A percentile compares a stretch with the other conserved stretches of the same genome.
phyloP scores from a whole-genome alignment of 2,113 vertebrate species.

The Chloebia gouldiae region DNA sequence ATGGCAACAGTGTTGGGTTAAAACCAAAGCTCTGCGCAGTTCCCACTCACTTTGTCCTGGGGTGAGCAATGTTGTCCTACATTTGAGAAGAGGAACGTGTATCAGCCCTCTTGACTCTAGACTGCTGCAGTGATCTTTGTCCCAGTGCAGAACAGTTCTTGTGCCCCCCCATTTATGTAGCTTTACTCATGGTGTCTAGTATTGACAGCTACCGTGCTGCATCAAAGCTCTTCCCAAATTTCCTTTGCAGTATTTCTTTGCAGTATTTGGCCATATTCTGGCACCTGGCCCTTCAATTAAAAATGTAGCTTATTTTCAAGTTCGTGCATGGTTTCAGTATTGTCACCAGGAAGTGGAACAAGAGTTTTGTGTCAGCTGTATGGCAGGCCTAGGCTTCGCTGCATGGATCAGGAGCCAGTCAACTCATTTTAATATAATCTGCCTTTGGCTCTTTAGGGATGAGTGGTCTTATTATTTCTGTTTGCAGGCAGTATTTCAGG shows the following conservation, averaged over 20 bases:
- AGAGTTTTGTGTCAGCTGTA: background rate
- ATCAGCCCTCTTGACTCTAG: background rate
- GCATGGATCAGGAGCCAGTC: background rate
- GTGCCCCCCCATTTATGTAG: background rate
- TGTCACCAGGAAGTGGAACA: background rate
- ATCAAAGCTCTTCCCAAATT: background rate
- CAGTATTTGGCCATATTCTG: background rate
- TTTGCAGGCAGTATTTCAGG: background rate
- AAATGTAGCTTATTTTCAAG: background rate
- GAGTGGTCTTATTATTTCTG: background rate
- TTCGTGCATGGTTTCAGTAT: background rate
- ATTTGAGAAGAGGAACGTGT: background rate
- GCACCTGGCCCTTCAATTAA: background rate
- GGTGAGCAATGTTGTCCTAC: background rate
- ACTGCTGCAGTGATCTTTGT: background rate
- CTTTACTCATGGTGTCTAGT: background rate
- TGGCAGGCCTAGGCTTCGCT: background rate
- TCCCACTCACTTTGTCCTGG: background rate
- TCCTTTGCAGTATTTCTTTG: too few species aligned
- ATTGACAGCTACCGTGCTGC: background rate
- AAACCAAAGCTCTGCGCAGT: background rate
- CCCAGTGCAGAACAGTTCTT: background rate
- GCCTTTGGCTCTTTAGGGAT: background rate
- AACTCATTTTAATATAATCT: background rate
- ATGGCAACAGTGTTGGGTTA: background rate